A percentile compares a stretch with the other conserved stretches of the same genome.
phyloP scores from a whole-genome alignment of 1,140 invertebrate species.

The Leptinotarsa undecemlineata region DNA sequence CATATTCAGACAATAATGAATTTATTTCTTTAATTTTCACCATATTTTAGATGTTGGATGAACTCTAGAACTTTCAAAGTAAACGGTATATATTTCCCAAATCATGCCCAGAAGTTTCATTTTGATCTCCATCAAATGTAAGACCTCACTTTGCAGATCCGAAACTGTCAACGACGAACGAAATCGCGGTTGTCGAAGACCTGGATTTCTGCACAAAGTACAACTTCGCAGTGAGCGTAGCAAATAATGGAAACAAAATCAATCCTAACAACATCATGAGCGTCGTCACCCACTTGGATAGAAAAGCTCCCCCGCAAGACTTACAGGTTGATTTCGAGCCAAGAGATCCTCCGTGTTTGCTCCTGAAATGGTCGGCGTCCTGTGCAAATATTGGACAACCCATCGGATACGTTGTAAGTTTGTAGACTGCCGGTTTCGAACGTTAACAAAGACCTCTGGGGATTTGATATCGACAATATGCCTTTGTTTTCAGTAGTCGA shows the following conservation, averaged over 20 bases:
- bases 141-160: conserved; percentile 31
- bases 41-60: too few species aligned
- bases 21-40: too few species aligned
- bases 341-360: conserved; percentile 37
- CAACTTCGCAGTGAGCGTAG: conserved; percentile 36
- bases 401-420: conserved; percentile 45
- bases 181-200: conserved; percentile 27
- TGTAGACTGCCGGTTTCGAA: background rate
- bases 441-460: background rate
- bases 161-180: conserved; percentile 34
- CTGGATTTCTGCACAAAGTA: conserved; percentile 42
- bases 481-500: background rate
- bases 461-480: background rate
- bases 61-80: too few species aligned
- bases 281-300: conserved; percentile 37
- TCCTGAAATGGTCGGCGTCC: conserved; percentile 47
- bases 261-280: conserved; percentile 37
- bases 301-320: conserved; percentile 34
- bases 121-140: too few species aligned
- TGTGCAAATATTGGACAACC: conserved; percentile 42
- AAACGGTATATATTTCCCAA: background rate
- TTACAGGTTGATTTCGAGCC: conserved; percentile 42
- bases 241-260: conserved; percentile 29
- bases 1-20: too few species aligned
- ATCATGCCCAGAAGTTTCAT: background rate